These are phyloP conservation scores for Venusia cambrica DNA, from an alignment of 2,888 invertebrate species.

Conservation along the genomic window DNA sequence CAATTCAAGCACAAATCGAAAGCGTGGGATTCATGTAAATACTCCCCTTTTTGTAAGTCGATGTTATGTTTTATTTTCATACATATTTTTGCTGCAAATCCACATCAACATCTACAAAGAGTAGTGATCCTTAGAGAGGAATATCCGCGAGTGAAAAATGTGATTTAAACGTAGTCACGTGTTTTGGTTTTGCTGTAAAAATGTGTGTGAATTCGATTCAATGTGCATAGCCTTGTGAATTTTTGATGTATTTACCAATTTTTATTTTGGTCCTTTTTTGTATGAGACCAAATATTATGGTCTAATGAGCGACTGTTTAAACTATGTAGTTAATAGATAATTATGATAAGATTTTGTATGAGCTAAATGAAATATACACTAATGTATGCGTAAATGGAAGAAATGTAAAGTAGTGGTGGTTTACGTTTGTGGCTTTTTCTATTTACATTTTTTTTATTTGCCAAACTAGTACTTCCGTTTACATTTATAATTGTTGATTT, in stretches of 20 bases:
- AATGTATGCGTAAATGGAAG: constrained; percentile 46
- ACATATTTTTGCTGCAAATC: constrained; percentile 17
- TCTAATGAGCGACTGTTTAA: constrained; percentile 57
- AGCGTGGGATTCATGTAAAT: constrained; percentile 15
- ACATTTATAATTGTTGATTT: no score
- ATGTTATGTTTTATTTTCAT: constrained; percentile 11
- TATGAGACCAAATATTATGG: constrained; percentile 40
- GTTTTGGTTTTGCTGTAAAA: constrained; percentile 10
- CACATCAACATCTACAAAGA: no score
- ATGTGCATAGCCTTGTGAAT: constrained; percentile 43
- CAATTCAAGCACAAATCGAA: constrained; percentile 57
- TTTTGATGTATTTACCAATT: constrained; percentile 65
- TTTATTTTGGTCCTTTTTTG: constrained; percentile 38
- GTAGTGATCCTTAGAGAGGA: no score
- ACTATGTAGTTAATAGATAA: constrained; percentile 51
- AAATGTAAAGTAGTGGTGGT: constrained; percentile 27
- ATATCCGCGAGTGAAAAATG: no score
- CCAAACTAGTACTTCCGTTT: no score
- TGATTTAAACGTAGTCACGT: no score
- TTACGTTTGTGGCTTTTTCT: no score
- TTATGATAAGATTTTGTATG: constrained; percentile 75
- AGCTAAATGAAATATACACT: constrained; percentile 68
- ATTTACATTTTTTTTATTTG: no score
- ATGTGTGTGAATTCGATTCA: constrained; percentile 19
- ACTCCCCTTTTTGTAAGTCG: constrained; percentile 6